Base-by-base conservation (phyloP, 2,888 invertebrate genomes). In the Onthophagus sagittarius region DNA sequence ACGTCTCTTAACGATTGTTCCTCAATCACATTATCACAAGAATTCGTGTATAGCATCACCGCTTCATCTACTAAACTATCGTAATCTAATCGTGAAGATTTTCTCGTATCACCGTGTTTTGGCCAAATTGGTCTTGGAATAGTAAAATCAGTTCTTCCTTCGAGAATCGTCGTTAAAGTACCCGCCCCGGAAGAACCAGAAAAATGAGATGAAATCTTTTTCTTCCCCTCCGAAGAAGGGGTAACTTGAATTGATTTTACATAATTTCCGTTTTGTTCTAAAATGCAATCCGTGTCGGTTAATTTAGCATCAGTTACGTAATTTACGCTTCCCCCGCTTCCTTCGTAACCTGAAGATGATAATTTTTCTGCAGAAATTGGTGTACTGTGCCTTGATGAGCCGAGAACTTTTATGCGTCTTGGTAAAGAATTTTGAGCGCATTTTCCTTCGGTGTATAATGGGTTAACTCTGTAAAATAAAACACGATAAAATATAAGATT, bases 111-210 rank as follows among this genome's bases (percentile, higher is more conserved):
- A n/a, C 7, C 31, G 23, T 32, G 31, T 75, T 81, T 79, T 5
- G 86, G 86, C 86, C 86, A 86, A 31, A 86, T 84, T 3, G 86
- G 86, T 75, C 84, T 82, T 2, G 86, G 86, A 33, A 86, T 82
- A 2, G 83, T 81, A 70, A 82, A 80, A 79, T 86, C 86, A 0
- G 86, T 82, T 73, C 82, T 79, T n/a, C 86, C 87, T 80, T 87
- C 87, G 1, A 86, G 86, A 65, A 87, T 87, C 6, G 86, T 85
- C n/a, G 82, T 85, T 31, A 86, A 81, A 3, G 84, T 84, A 2
- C 84, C 84, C 14, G 79, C 79, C n/a, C 76, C 77, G 2, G 82
- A 79, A 9, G 81, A 80, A 9, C 80, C 80, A 2, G 81, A 81
- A 13, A 80, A 79, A 15, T 78, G 78, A 0, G 80, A 79, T 4